Percentiles rank a stretch among this genome's conserved stretches.
Conservation (phyloP, 2,113 vertebrate genomes). For the Neomonachus schauinslandi region DNA sequence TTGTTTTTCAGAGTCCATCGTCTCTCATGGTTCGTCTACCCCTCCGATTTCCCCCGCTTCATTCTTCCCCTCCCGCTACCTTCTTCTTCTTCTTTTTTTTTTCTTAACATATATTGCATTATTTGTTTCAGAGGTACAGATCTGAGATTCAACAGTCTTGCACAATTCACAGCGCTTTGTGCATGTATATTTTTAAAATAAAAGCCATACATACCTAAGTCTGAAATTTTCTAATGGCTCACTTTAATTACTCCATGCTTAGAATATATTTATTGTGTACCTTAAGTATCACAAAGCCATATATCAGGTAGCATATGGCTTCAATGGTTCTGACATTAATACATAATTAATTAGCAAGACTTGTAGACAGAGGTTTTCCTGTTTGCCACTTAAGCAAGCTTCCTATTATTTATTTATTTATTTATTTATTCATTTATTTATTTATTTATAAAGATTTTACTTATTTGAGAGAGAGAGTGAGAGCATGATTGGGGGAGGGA, state of each 20-base stretch:
- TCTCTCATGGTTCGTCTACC: no score
- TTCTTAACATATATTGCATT: no score
- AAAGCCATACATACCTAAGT: neutral
- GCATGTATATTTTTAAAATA: neutral
- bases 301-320: neutral
- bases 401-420: neutral
- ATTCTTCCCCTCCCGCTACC: no score
- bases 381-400: neutral
- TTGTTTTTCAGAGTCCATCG: no score
- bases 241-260: slow-evolving; percentile 22
- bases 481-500: neutral
- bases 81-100: no score
- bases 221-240: slow-evolving; percentile 6
- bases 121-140: no score
- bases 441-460: neutral
- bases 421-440: neutral
- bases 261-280: neutral
- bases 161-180: no score
- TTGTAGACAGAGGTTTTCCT: neutral
- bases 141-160: no score
- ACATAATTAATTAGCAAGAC: neutral
- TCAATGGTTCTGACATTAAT: neutral
- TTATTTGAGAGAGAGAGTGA: neutral
- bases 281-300: neutral
- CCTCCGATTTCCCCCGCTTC: no score